Evolutionary conservation across 2,113 vertebrate species (phyloP), one percentile per base, ranked within the genome.

Genomic region (Cynocephalus volans): DNA sequence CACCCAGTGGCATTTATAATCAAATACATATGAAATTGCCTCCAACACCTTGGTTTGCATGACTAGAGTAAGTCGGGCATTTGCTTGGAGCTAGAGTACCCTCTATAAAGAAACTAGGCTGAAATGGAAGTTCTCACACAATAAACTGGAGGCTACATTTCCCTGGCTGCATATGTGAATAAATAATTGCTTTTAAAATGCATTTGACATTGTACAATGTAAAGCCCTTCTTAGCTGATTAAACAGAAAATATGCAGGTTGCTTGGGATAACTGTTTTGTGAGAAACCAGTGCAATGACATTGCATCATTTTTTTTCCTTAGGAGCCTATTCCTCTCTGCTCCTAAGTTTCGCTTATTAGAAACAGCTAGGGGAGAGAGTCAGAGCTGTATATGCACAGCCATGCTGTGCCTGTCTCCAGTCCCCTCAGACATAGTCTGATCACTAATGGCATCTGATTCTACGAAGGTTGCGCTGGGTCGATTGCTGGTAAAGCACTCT

Each of bases 291-390:
- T 82, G 24, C 41, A 92, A 73, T 67, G 50, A n/a, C 50, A 67
- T 77, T 93, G 79, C 73, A 67, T 96, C 52, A 36, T 81, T 86
- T 94, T 69, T 79, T 95, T 95, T 52, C 50, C n/a, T 87, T 79
- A 73, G 41, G 48, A 72, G 41, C 94, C 56, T 88, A 26, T 80
- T 86, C 93, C 41, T 91, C 56, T 85, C 45, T 88, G 28, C 36
- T 82, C 13, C 69, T 87, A 64, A 50, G 33, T 86, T 92, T 75
- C 64, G 24, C 69, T 89, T 94, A 72, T 86, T 62, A 88, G 84
- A 92, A 93, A 92, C 13, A 87, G 18, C 56, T 94, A 92, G 84
- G 26, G 36, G 15, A 86, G 31, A 82, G 3, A 94, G 50, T 64
- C 26, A 77, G 54, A 96, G 48, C 70, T 95, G 33, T 54, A 77